Conservation (phyloP, 2,888 invertebrate genomes). For the Margaritifera margaritifera region DNA sequence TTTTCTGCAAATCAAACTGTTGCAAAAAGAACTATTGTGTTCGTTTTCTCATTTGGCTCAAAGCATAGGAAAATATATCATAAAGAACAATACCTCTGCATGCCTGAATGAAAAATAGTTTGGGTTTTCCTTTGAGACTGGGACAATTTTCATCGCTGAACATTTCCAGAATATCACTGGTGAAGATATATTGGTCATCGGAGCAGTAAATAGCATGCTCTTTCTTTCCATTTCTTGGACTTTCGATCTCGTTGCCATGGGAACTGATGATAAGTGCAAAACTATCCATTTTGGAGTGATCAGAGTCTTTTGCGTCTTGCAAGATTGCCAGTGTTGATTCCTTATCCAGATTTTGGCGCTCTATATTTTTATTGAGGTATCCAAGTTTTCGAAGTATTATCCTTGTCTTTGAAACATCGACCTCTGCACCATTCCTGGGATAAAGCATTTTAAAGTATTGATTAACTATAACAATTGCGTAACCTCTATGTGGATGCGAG, state of each 20-base stretch:
- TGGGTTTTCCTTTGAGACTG: slow-evolving; percentile 30
- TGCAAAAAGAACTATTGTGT: no score
- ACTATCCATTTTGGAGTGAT: slow-evolving; percentile 30
- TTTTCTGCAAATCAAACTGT: no score
- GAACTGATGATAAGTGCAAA: slow-evolving; percentile 34
- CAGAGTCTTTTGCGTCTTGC: slow-evolving; percentile 8
- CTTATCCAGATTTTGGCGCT: slow-evolving; percentile 18
- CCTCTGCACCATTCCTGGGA: slow-evolving; percentile 22
- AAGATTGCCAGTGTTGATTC: slow-evolving; percentile 20
- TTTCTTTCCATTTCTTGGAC: slow-evolving; percentile 14
- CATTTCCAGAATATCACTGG: slow-evolving; percentile 36
- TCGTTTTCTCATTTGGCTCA: no score
- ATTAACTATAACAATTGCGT: slow-evolving; percentile 30
- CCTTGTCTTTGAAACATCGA: slow-evolving; percentile 26
- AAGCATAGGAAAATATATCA: no score
- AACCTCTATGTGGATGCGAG: slow-evolving; percentile 22
- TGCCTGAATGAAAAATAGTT: slow-evolving; percentile 37
- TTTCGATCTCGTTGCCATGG: slow-evolving; percentile 25
- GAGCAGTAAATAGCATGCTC: slow-evolving; percentile 36
- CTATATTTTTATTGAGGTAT: slow-evolving; percentile 19
- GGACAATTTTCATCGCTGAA: slow-evolving; percentile 32
- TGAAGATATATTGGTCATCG: slow-evolving; percentile 30
- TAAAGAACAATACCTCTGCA: slow-evolving; percentile 25
- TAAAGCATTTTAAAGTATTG: slow-evolving; percentile 19
- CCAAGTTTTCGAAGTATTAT: slow-evolving; percentile 29